Evolutionary conservation across 2,888 invertebrate species (phyloP), one percentile per base, ranked within the genome.

Genomic region (Deilephila porcellus): DNA sequence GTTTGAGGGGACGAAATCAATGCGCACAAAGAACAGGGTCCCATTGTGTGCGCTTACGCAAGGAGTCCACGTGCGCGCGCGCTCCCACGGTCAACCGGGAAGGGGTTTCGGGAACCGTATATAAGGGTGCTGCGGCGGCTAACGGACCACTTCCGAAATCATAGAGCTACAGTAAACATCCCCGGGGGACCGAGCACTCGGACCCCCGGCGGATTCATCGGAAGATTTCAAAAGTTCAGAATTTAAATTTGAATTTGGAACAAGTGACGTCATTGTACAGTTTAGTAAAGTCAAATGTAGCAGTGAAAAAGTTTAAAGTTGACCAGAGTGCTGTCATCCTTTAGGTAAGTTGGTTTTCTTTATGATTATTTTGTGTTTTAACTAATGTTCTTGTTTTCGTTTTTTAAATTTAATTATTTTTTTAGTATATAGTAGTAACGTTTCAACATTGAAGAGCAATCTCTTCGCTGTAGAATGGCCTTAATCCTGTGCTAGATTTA

Each of bases 31-130:
- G 91, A 91, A 93, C 85, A 88, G 90, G 90, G 88, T 83, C 78
- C 87, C 79, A 90, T 94, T 93, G 93, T 94, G 81, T 90, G 91
- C 90, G 90, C 84, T 88, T 91, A 83, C 93, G 93, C 91, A 93
- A 93, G 91, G 86, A 88, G 86, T 77, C 88, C 93, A 93, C 93
- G 93, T 93, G 93, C 91, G 91, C 87, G 29, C 71, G 81, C 86
- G 90, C 84, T 94, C 94, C 91, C 94, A 94, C 94, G 94, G 92
- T 88, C 78, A 75, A 77, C 78, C 75, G 82, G 88, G 88, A 83
- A 90, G 87, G 89, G 89, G 85, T 81, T 86, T 84, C 81, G 82
- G 90, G 89, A 90, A 71, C 74, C 86, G 84, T 90, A 91, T 93
- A 93, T 88, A 93, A 90, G 86, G 86, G 86, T 80, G 83, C 75